Evolutionary conservation across 2,888 invertebrate genomes (phyloP).

Genomic region (Leptopilina syphax): DNA sequence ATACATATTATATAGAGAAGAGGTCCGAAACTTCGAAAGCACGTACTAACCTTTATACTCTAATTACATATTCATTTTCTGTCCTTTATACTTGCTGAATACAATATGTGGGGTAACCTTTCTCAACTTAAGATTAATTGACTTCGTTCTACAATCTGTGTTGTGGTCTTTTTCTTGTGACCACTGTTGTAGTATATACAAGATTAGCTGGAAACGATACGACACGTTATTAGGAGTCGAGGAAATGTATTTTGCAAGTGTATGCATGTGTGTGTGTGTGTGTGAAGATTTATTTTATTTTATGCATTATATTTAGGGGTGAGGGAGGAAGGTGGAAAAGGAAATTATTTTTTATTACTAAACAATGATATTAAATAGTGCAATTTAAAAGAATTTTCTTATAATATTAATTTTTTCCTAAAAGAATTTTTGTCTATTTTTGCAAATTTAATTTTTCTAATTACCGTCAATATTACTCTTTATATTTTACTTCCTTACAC

Average conservation of each 20-base stretch:
- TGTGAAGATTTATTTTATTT: neutral
- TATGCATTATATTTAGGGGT: too few species aligned
- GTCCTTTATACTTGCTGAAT: neutral
- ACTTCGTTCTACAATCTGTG: slow-evolving; percentile 3
- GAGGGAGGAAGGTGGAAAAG: too few species aligned
- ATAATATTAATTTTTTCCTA: too few species aligned
- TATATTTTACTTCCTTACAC: too few species aligned
- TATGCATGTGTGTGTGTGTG: neutral
- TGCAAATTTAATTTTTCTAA: too few species aligned
- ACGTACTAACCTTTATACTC: slow-evolving; percentile 15
- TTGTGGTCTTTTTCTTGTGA: neutral
- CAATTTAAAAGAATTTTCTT: too few species aligned
- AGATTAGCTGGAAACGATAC: slow-evolving; percentile 18
- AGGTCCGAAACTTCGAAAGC: slow-evolving; percentile 21
- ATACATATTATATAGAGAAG: neutral
- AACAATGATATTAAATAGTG: too few species aligned
- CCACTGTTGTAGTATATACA: neutral
- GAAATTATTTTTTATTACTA: too few species aligned
- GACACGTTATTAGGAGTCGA: neutral
- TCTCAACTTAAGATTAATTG: slow-evolving; percentile 7
- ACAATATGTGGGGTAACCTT: neutral
- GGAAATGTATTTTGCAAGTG: neutral
- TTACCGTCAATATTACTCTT: too few species aligned
- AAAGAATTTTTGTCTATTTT: too few species aligned
- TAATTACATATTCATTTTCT: slow-evolving; percentile 34